These are phyloP conservation scores for Ophraella communa DNA, from an alignment of 2,888 invertebrate species.

Conservation along the genomic window DNA sequence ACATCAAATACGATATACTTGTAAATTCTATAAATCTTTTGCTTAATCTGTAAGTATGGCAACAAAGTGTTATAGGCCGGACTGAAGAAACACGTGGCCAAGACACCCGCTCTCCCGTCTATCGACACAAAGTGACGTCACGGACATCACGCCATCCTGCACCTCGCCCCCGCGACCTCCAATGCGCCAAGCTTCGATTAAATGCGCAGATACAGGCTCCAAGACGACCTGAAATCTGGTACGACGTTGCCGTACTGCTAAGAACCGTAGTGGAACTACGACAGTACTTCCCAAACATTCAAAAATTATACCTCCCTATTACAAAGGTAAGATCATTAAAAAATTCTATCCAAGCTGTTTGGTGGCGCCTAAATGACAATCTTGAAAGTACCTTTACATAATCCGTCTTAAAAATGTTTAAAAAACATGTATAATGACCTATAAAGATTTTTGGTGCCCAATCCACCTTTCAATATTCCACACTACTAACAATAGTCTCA, in stretches of 20 bases:
- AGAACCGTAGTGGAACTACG: slow-evolving; percentile 14
- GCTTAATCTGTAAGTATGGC: slow-evolving; percentile 1
- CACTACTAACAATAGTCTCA: too few relatives aligned
- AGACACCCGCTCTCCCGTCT: slow-evolving; percentile 42
- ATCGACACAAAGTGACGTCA: slow-evolving; percentile 53
- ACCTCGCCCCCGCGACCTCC: slow-evolving; percentile 51
- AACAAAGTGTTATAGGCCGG: slow-evolving; percentile 25
- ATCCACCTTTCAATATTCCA: too few relatives aligned
- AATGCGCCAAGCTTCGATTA: slow-evolving; percentile 54
- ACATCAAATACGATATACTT: background rate
- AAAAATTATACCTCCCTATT: background rate
- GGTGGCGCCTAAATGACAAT: too few relatives aligned
- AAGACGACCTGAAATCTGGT: slow-evolving; percentile 54
- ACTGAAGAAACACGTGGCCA: slow-evolving; percentile 58
- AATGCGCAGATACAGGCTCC: slow-evolving; percentile 57
- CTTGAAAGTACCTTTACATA: too few relatives aligned
- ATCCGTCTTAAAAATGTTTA: too few relatives aligned
- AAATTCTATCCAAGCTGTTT: too few relatives aligned
- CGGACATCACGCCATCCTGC: slow-evolving; percentile 57
- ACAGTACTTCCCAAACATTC: background rate
- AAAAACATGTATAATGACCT: too few relatives aligned
- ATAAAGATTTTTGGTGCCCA: too few relatives aligned
- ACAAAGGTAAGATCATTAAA: too few relatives aligned
- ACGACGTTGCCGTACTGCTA: slow-evolving; percentile 20
- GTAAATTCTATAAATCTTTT: background rate